Base-by-base conservation (phyloP, 1,140 invertebrate species). In the Conus betulinus region DNA sequence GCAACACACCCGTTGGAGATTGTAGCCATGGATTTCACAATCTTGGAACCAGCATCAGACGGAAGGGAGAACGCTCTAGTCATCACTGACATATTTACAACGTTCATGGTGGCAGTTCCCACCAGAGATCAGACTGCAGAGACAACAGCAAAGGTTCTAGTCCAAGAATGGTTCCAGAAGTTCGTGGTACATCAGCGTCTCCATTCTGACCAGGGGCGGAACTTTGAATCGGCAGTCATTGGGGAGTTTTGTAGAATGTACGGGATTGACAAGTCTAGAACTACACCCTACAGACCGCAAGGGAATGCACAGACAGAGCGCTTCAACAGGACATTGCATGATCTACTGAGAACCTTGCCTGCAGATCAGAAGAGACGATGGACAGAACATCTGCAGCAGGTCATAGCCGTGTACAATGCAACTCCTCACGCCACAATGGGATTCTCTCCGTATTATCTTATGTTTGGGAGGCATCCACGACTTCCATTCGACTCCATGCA, bases 61-160 rank as follows among this genome's bases (percentile, higher is more conserved):
- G 76, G 88, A 39, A 39, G 39, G 39, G 39, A 39, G 39, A 39
- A 39, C 39, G 39, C 39, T 39, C 39, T 39, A 39, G 89, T 92
- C 17, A 89, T 92, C 60, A 92, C 91, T 17, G 92, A 92, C 84
- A 82, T 91, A 1, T 91, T 90, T 63, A 87, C 25, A 3, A 89
- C 87, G 81, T 89, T 63, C 71, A 86, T 82, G n/a, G 51, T 74
- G 39, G 39, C 39, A 39, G 39, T 39, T 39, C 39, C 39, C 39
- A 39, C 39, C 39, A 39, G 39, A 39, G 39, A 39, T 39, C 39
- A 39, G 39, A 39, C 39, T 39, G 39, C 39, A 39, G 39, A 39
- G 39, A 39, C 89, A 20, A 85, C 78, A n/a, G 84, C 89, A 17
- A 88, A 63, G 23, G 85, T 79, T 3, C 53, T 90, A 52, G 87